These are phyloP conservation scores for Drosophila sp. DNA, from an alignment of 1,140 invertebrate genomes.

Conservation along the genomic window DNA sequence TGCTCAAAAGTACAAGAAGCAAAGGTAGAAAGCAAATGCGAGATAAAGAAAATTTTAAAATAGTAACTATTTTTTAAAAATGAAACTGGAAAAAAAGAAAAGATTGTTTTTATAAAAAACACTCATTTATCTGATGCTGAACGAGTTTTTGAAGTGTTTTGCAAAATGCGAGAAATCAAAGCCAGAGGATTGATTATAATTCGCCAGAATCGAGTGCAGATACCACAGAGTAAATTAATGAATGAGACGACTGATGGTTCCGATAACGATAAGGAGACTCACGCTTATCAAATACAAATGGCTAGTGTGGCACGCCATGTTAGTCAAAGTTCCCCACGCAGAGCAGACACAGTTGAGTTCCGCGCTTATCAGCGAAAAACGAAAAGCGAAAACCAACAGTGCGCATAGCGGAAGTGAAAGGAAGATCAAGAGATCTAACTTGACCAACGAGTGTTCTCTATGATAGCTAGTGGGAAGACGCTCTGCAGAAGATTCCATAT, in stretches of 20 bases:
- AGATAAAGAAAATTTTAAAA: background rate
- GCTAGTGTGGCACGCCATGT: conserved; percentile 23
- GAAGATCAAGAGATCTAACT: conserved; percentile 24
- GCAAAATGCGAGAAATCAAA: conserved; percentile 24
- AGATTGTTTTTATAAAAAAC: conserved; percentile 1
- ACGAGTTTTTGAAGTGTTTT: conserved; percentile 26
- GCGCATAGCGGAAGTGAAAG: conserved; percentile 32
- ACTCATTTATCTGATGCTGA: conserved; percentile 13
- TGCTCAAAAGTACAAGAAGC: background rate
- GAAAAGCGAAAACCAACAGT: conserved; percentile 30
- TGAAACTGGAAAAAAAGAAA: too few relatives aligned
- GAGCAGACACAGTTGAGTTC: conserved; percentile 35
- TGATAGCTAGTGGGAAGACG: background rate
- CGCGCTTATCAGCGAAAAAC: conserved; percentile 15
- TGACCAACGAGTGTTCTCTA: background rate
- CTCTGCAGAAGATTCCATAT: background rate
- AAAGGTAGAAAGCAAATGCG: background rate
- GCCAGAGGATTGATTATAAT: conserved; percentile 22
- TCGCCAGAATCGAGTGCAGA: conserved; percentile 29
- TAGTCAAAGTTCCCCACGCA: conserved; percentile 22
- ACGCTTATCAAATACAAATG: conserved; percentile 54
- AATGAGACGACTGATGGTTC: conserved; percentile 19
- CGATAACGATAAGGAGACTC: conserved; percentile 50
- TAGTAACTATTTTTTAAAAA: background rate
- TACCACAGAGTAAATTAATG: conserved; percentile 35